Percentiles rank a stretch among this genome's conserved stretches.
Conservation (phyloP, 2,888 invertebrate species). For the Heliconius ismenius region DNA sequence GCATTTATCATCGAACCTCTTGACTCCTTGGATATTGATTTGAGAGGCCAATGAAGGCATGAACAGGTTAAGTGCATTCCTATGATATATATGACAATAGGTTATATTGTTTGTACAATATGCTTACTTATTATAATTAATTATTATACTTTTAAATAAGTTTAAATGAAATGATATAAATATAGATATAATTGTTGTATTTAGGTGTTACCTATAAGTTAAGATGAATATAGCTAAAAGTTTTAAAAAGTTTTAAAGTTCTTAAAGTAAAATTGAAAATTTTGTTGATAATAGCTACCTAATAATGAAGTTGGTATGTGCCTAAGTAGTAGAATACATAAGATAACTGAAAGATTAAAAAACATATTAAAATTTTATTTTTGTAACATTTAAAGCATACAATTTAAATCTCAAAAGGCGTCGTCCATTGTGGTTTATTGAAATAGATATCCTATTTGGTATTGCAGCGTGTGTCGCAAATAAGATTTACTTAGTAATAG, state of each 20-base stretch:
- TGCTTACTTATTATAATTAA: background rate
- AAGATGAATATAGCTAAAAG: too few relatives aligned
- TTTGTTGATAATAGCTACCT: too few relatives aligned
- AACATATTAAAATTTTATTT: background rate
- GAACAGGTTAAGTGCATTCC: slow-evolving; percentile 23
- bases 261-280: too few relatives aligned
- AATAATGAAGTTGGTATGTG: too few relatives aligned
- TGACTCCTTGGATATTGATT: slow-evolving; percentile 15
- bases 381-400: background rate
- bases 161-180: background rate
- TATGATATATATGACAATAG: slow-evolving; percentile 11
- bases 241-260: too few relatives aligned
- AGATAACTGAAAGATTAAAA: too few relatives aligned
- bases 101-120: background rate
- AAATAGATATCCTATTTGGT: slow-evolving; percentile 23
- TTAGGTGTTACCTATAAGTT: too few relatives aligned
- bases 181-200: background rate
- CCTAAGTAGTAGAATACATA: too few relatives aligned
- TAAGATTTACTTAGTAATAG: slow-evolving; percentile 31
- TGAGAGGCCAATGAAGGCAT: slow-evolving; percentile 22
- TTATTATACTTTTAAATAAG: background rate
- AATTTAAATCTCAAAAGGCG: background rate
- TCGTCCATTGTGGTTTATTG: slow-evolving; percentile 13
- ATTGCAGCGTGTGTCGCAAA: slow-evolving; percentile 34
- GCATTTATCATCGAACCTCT: slow-evolving; percentile 27